Evolutionary conservation across 2,797 vertebrate genomes (phyloP), one percentile per base, ranked within the genome.

Genomic region (Neosalanx taihuensis): DNA sequence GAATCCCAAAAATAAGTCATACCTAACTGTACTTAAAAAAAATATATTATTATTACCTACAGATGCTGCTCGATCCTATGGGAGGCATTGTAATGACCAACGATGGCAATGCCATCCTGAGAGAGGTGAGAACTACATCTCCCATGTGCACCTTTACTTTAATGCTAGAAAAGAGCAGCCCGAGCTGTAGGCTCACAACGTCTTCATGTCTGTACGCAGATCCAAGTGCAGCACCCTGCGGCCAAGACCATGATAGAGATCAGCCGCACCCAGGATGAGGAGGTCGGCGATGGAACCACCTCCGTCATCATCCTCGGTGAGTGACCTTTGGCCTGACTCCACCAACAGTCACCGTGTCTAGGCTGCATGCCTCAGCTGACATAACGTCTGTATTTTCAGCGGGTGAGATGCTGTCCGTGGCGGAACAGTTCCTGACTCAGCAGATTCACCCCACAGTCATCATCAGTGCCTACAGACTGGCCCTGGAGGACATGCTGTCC

Each of bases 201-300:
- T 56, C 18, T 56, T 13, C 12, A 51, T 23, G 5, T 26, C 58
- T 26, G 17, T 35, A 4, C 30, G 13, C 82, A 99, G 97, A 98
- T 98, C 81, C 97, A 98, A 82, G 97, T 99, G 1, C 97, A 99
- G 86, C 97, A 99, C 77, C 97, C 97, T 2, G 97, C 97, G 0
- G 97, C 97, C 26, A 99, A 99, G 69, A 95, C 97, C 0, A 99
- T 99, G 97, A 98, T 98, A 3, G 97, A 99, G 91, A 99, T 99
- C 87, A 99, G 97, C 80, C 94, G 97, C 30, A 98, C 97, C 0
- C 97, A 99, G 76, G 97, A 99, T 3, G 97, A 99, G 77, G 97
- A 99, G 78, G 97, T 99, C 37, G 97, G 97, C 71, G 97, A 99
- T 18, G 97, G 97, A 31, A 99, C 97, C 75, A 99, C 97, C 0